Evolutionary conservation across 2,797 vertebrate genomes (phyloP).

Genomic region (Parambassis ranga): DNA sequence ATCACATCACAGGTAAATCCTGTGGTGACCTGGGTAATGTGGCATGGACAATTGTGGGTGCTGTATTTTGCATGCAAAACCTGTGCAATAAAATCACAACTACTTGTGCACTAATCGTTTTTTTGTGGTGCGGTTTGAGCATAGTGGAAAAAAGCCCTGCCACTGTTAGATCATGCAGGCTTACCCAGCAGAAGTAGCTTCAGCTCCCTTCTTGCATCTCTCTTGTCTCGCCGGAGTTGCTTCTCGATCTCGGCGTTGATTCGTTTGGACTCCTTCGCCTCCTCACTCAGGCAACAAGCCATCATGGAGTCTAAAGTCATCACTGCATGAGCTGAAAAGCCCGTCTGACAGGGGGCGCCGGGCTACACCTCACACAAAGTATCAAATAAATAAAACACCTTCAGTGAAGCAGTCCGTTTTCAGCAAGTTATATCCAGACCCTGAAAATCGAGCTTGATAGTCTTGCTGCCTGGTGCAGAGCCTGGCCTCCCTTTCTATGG

Average conservation of each 20-base stretch:
- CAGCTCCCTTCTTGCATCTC: slow-evolving; percentile 92
- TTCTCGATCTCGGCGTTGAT: slow-evolving; percentile 99
- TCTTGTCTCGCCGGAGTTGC: slow-evolving; percentile 95
- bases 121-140: no score
- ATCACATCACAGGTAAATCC: slow-evolving; percentile 47
- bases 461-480: slow-evolving; percentile 14
- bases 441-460: neutral
- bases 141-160: no score
- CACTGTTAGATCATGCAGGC: slow-evolving; percentile 35
- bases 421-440: slow-evolving; percentile 18
- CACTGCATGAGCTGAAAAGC: slow-evolving; percentile 79
- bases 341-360: slow-evolving; percentile 60
- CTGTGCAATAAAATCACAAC: slow-evolving; percentile 16
- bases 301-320: slow-evolving; percentile 99
- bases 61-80: slow-evolving; percentile 48
- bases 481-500: slow-evolving; percentile 37
- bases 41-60: slow-evolving; percentile 1
- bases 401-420: slow-evolving; percentile 23
- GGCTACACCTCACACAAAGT: slow-evolving; percentile 47
- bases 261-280: slow-evolving; percentile 98
- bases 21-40: slow-evolving; percentile 17
- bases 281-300: slow-evolving; percentile 99
- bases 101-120: no score
- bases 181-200: slow-evolving; percentile 95
- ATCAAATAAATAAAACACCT: neutral